Evolutionary conservation across 1,140 invertebrate genomes (phyloP).

Genomic region (Anastrepha ludens): DNA sequence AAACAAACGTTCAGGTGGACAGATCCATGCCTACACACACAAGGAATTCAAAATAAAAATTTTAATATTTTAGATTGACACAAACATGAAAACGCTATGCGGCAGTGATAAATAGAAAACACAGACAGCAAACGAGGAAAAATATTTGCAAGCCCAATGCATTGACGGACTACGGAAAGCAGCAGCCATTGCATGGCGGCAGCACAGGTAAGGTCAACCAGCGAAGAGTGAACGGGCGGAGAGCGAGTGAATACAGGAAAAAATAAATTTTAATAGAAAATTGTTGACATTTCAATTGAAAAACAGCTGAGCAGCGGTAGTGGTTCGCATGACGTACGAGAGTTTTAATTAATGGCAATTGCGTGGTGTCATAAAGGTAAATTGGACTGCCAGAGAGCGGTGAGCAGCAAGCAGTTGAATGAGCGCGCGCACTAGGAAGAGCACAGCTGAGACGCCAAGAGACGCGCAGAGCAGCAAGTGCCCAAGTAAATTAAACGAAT

Average conservation of each 20-base stretch:
- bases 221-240: too few species aligned
- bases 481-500: slow-evolving; percentile 23
- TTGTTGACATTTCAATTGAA: slow-evolving; percentile 34
- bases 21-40: not conserved
- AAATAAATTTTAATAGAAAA: slow-evolving; percentile 23
- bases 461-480: not conserved
- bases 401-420: not conserved
- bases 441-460: not conserved
- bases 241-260: not conserved
- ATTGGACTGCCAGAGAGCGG: not conserved
- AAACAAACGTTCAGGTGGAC: not conserved
- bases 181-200: not conserved
- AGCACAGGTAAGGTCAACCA: not conserved
- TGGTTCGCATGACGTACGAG: not conserved
- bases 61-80: slow-evolving; percentile 25
- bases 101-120: not conserved
- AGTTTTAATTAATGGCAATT: slow-evolving; percentile 10
- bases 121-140: not conserved
- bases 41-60: not conserved
- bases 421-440: not conserved
- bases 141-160: not conserved
- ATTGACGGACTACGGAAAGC: not conserved
- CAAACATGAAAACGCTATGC: not conserved
- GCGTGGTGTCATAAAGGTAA: not conserved
- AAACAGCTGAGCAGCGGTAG: slow-evolving; percentile 1